Base-by-base conservation (phyloP, 2,113 vertebrate species). In the Spheniscus mendiculus region DNA sequence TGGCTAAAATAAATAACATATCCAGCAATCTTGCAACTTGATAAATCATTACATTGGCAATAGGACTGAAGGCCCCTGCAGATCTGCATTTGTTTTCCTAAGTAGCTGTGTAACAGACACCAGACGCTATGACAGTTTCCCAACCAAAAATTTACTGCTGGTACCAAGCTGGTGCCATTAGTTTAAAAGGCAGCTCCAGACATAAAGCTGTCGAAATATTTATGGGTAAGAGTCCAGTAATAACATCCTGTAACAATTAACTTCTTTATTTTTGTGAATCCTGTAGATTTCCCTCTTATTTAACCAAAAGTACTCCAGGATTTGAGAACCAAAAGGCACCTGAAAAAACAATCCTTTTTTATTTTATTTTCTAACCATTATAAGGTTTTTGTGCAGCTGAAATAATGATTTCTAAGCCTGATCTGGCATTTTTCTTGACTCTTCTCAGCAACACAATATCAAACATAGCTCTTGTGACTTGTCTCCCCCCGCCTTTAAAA, bases 401-500 rank as follows among this genome's bases (percentile, higher is more conserved):
- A 91, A 61, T 34, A 78, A 83, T 22, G 3, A 38, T 62, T 90
- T 80, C 34, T 44, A 86, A 62, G 18, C 10, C 36, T n/a, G 11
- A 87, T 7, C 5, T 10, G 42, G 18, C 1, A 21, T 55, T 77
- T 80, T 53, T 15, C 15, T 82, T 77, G 8, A 77, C 7, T 83
- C 7, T 23, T 47, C 5, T 50, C 27, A 90, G 32, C 30, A 71
- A 10, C 5, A 66, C 0, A 1, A 21, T 42, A 77, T 20, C 15
- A 76, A 63, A 56, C 11, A 6, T 4, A 47, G 11, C 9, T 85
- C 10, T 26, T 45, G 5, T 40, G 61, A 63, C 8, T 26, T 82
- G 3, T 34, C 9, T 50, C 5, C 8, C 22, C 2, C 11, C 3
- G 1, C 5, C 30, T 32, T 66, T 3, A 1, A 34, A 42, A 50